Percentiles rank a stretch among this genome's conserved stretches.
Evolutionary conservation across 1,140 invertebrate species (phyloP).

Genomic region (Phocides pigmalion): DNA sequence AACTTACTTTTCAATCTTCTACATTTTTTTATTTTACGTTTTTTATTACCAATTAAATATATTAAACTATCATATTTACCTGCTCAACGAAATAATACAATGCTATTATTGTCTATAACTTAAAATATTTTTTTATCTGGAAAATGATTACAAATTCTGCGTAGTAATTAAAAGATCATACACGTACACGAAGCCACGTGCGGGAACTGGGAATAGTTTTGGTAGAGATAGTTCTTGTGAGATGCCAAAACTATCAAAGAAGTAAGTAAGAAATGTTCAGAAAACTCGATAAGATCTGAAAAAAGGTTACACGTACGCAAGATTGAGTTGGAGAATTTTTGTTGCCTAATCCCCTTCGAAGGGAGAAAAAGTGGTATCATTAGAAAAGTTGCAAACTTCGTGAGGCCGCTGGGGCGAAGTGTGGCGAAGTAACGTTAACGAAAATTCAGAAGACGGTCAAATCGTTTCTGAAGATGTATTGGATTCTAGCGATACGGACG

Average conservation of each 20-base stretch:
- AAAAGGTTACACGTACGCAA: slow-evolving; percentile 26
- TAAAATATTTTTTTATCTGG: no score
- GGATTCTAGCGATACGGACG: neutral
- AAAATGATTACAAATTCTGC: no score
- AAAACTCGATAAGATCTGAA: slow-evolving; percentile 19
- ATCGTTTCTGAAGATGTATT: slow-evolving; percentile 20
- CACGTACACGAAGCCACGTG: no score
- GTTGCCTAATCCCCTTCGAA: slow-evolving; percentile 19
- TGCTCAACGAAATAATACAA: no score
- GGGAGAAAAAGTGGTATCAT: slow-evolving; percentile 31
- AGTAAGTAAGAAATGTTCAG: slow-evolving; percentile 15
- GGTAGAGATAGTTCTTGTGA: neutral
- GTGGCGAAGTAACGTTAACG: slow-evolving; percentile 10
- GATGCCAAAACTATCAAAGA: slow-evolving; percentile 13
- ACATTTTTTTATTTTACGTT: neutral
- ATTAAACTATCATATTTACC: neutral
- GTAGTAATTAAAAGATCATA: no score
- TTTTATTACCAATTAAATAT: neutral
- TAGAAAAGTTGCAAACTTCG: slow-evolving; percentile 29
- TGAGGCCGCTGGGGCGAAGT: slow-evolving; percentile 2
- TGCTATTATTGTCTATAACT: no score
- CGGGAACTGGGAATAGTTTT: neutral
- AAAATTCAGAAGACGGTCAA: slow-evolving; percentile 18
- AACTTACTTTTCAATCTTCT: neutral
- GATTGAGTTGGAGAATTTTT: slow-evolving; percentile 27